These are phyloP conservation scores for Tribolium castaneum DNA, from an alignment of 1,140 invertebrate genomes.

Conservation along the genomic window DNA sequence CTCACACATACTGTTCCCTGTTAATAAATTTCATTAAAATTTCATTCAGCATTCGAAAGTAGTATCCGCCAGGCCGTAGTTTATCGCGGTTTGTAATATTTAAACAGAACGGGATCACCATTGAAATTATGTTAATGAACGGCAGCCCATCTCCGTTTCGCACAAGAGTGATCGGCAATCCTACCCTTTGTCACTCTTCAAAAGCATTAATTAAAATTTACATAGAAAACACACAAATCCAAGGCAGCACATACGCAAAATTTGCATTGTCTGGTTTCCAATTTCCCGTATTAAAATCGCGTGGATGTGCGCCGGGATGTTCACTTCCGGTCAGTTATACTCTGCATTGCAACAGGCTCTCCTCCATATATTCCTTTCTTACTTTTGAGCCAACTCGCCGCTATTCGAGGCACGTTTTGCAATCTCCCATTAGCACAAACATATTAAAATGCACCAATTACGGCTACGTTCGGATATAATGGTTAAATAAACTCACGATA, in stretches of 20 bases:
- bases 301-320: constrained; percentile 29
- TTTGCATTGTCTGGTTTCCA: constrained; percentile 55
- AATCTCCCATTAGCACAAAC: constrained; percentile 37
- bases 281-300: constrained; percentile 53
- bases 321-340: constrained; percentile 52
- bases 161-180: neutral
- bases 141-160: neutral
- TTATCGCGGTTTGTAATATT: constrained; percentile 4
- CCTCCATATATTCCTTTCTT: constrained; percentile 2
- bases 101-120: neutral
- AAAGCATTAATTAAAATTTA: constrained; percentile 37
- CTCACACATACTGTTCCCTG: constrained; percentile 2
- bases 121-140: constrained; percentile 13
- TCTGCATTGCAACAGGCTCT: constrained; percentile 19
- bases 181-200: constrained; percentile 1
- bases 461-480: constrained; percentile 18
- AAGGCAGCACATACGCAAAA: constrained; percentile 47
- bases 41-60: constrained; percentile 21
- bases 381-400: neutral
- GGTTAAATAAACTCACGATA: constrained; percentile 20
- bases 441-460: constrained; percentile 45
- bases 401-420: constrained; percentile 28
- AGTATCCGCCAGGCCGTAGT: neutral
- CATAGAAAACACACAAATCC: constrained; percentile 40
- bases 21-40: constrained; percentile 35